Evolutionary conservation across 2,888 invertebrate genomes (phyloP), one percentile per base, ranked within the genome.

Genomic region (Plusia festucae): DNA sequence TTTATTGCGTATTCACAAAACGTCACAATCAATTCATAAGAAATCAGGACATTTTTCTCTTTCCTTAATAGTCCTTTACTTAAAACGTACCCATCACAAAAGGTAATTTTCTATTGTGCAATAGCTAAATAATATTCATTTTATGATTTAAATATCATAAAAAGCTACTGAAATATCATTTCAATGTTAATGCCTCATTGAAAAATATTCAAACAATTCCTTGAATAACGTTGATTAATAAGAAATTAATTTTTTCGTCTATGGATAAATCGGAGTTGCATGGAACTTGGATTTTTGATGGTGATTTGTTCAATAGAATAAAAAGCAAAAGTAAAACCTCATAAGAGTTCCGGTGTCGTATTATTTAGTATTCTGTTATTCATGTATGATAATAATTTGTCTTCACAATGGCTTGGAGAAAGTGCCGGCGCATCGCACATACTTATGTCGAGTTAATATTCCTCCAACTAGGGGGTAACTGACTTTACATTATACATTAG

Each of bases 311-410:
- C 30, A 1, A n/a, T 40, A n/a, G 40, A 5, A 6, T n/a, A 20
- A 46, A 18, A 46, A 46, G 8, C 16, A 46, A 49, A 20, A 49
- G 46, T 49, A 18, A 9, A 9, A 18, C 46, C 11, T 49, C 20
- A 20, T 18, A 11, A 18, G 18, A 49, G 46, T 49, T 49, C 11
- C 18, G 16, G 9, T 18, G 11, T 49, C 13, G 46, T 18, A 11
- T 64, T 44, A 49, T 53, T 56, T 53, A 53, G 8, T 58, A 51
- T 56, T 52, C 15, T 64, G 18, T 20, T 58, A 51, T 16, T 58
- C 57, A 70, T 75, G 76, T n/a, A 24, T 44, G 40, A n/a, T 57
- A 9, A 70, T 74, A 68, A 69, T 55, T 20, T 18, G 46, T 16
- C 18, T 16, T 60, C 46, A 20, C 34, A 75, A 53, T 40, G 69